These are phyloP conservation scores for Tachina fera DNA, from an alignment of 2,888 invertebrate species.

Conservation along the genomic window DNA sequence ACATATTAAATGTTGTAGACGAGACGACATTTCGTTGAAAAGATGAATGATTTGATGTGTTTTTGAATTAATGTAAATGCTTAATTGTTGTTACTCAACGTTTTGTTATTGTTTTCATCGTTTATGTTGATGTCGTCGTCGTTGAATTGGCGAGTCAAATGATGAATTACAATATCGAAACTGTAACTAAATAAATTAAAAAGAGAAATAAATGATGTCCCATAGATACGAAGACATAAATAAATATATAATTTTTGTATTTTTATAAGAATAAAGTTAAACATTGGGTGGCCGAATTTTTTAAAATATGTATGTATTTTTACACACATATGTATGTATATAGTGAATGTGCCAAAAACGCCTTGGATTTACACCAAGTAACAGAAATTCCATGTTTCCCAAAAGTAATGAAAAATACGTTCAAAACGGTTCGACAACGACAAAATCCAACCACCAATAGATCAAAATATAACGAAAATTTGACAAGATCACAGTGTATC, in stretches of 20 bases:
- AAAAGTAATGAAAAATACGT: too few relatives aligned
- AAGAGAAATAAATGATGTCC: not conserved
- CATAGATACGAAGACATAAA: not conserved
- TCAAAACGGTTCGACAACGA: too few relatives aligned
- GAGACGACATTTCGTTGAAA: constrained; percentile 64
- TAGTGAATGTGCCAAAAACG: too few relatives aligned
- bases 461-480: too few relatives aligned
- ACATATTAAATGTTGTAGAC: constrained; percentile 68
- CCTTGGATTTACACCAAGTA: too few relatives aligned
- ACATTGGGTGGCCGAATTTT: not conserved
- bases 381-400: too few relatives aligned
- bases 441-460: too few relatives aligned
- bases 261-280: too few relatives aligned
- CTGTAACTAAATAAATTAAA: not conserved
- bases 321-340: too few relatives aligned
- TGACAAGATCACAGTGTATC: too few relatives aligned
- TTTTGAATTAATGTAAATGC: constrained; percentile 70
- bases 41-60: constrained; percentile 71
- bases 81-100: constrained; percentile 65
- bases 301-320: too few relatives aligned
- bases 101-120: constrained; percentile 41
- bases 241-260: not conserved
- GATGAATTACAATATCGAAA: constrained; percentile 42
- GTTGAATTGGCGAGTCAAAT: constrained; percentile 46
- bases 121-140: constrained; percentile 13